Evolutionary conservation across 64 coral and sea anemone genomes (phyloP).

Genomic region (Montipora capricornis): DNA sequence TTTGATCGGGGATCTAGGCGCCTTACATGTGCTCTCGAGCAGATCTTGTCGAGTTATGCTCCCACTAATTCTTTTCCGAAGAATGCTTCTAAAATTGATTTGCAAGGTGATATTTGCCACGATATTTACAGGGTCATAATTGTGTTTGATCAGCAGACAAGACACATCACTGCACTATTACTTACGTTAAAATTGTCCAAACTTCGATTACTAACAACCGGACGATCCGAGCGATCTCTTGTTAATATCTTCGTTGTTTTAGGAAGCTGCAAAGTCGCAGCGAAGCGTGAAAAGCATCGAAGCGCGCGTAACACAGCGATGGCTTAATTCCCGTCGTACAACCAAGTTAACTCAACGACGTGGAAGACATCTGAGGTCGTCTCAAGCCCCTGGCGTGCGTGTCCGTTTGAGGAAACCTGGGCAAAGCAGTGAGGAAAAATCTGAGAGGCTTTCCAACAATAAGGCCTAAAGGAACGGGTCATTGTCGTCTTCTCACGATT

Average conservation of each 20-base stretch:
- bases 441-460: background rate
- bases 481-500: background rate
- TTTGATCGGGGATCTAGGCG: too few species aligned
- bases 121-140: too few species aligned
- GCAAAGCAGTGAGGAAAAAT: background rate
- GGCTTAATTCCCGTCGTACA: background rate
- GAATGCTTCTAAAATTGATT: too few species aligned
- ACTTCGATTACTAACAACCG: too few species aligned
- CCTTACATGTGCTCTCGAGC: too few species aligned
- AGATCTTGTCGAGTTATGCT: too few species aligned
- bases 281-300: background rate
- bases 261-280: conserved; percentile 25
- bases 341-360: background rate
- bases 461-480: background rate
- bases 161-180: too few species aligned
- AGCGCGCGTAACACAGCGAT: background rate
- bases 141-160: too few species aligned
- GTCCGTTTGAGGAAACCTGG: background rate
- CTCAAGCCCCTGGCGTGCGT: background rate
- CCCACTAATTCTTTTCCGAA: too few species aligned
- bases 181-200: too few species aligned
- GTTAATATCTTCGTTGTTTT: background rate
- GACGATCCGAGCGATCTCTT: background rate
- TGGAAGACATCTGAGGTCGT: conserved; percentile 1
- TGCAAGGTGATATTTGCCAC: too few species aligned